Evolutionary conservation across 2,113 vertebrate species (phyloP).

Genomic region (Gambusia holbrooki): DNA sequence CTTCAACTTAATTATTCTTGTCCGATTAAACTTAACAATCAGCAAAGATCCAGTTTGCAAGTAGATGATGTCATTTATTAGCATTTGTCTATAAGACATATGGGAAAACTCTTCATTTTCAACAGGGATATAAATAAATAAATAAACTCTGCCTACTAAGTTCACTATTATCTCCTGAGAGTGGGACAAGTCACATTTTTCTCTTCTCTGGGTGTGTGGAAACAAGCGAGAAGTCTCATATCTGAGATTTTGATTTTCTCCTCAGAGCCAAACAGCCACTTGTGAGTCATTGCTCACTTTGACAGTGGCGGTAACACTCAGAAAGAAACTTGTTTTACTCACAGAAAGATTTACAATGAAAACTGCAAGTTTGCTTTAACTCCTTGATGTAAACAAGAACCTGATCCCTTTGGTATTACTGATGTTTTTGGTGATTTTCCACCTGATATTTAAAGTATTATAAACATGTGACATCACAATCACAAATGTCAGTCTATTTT

Average conservation of each 20-base stretch:
- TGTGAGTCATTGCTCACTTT: slow-evolving; percentile 38
- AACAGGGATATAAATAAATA: background rate
- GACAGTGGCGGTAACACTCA: background rate
- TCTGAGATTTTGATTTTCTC: slow-evolving; percentile 46
- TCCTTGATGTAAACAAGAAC: background rate
- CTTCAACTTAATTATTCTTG: background rate
- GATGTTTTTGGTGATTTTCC: background rate
- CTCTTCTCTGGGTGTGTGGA: slow-evolving; percentile 6
- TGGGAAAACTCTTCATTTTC: background rate
- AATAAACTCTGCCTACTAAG: background rate
- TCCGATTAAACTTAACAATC: background rate
- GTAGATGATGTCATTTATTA: background rate
- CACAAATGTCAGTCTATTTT: background rate
- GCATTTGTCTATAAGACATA: background rate
- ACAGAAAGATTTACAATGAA: background rate
- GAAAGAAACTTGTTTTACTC: background rate
- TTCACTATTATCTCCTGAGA: slow-evolving; percentile 24
- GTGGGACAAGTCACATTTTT: background rate
- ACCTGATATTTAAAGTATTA: background rate
- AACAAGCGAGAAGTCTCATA: slow-evolving; percentile 33
- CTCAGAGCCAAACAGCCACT: slow-evolving; percentile 47
- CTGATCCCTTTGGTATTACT: background rate
- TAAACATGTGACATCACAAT: background rate
- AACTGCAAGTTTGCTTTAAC: background rate
- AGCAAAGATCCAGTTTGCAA: background rate